phyloP scores from a whole-genome alignment of 2,888 invertebrate species.

The Nezara viridula region DNA sequence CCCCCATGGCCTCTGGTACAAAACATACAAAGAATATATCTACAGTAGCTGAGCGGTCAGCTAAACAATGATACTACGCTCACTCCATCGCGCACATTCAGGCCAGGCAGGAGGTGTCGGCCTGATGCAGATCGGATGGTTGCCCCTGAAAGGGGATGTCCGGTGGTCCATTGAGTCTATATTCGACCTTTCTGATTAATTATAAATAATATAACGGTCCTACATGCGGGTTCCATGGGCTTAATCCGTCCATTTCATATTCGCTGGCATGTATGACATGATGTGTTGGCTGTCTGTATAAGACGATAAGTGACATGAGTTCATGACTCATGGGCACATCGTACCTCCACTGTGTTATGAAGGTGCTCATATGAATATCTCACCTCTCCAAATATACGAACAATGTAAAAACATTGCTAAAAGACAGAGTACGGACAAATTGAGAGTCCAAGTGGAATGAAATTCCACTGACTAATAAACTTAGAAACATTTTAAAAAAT shows the following conservation, averaged over 20 bases:
- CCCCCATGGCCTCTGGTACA: neutral
- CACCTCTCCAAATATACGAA: too few species aligned
- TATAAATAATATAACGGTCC: conserved; percentile 8
- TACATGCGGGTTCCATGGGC: neutral
- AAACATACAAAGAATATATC: neutral
- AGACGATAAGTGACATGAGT: too few species aligned
- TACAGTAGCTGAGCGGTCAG: conserved; percentile 20
- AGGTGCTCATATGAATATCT: too few species aligned
- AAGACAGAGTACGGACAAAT: too few species aligned
- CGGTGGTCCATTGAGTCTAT: neutral
- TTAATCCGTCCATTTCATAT: neutral
- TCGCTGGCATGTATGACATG: too few species aligned
- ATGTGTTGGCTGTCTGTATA: too few species aligned
- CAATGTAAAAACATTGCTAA: too few species aligned
- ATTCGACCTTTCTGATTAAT: neutral
- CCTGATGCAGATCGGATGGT: conserved; percentile 33
- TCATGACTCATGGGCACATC: too few species aligned
- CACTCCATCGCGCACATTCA: conserved; percentile 12
- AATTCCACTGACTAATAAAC: too few species aligned
- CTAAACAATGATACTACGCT: neutral
- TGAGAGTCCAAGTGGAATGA: too few species aligned
- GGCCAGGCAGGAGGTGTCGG: neutral
- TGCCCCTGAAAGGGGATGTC: conserved; percentile 2
- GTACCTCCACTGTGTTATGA: too few species aligned
- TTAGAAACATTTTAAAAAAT: too few species aligned